Evolutionary conservation across 2,888 invertebrate species (phyloP).

Genomic region (Lithophane semibrunnea): DNA sequence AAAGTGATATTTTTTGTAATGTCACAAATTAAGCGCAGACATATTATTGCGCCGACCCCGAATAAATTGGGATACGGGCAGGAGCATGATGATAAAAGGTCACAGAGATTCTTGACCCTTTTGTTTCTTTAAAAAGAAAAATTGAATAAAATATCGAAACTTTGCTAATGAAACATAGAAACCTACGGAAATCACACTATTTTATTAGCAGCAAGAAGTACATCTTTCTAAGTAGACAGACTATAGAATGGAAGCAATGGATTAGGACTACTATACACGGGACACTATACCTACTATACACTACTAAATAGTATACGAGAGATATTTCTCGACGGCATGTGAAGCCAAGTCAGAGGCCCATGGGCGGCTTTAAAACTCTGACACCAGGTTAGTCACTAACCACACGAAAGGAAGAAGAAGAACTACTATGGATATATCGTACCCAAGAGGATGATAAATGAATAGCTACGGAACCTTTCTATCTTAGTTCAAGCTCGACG

Average conservation of each 20-base stretch:
- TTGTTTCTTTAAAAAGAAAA: not conserved
- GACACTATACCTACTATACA: no score
- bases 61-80: not conserved
- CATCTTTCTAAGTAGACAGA: not conserved
- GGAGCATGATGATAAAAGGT: not conserved
- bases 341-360: no score
- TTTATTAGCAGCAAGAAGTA: not conserved
- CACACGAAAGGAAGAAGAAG: not conserved
- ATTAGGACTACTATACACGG: no score
- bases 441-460: not conserved
- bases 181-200: not conserved
- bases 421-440: not conserved
- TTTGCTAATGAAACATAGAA: not conserved
- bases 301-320: no score
- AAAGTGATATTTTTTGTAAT: not conserved
- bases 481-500: not conserved
- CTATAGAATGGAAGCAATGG: not conserved
- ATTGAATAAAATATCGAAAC: not conserved
- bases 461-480: conserved; percentile 45
- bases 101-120: not conserved
- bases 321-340: no score
- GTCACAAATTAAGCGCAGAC: not conserved
- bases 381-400: no score
- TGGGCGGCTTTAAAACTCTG: no score
- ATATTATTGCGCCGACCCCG: not conserved